Percentiles rank a stretch among this genome's conserved stretches.
Evolutionary conservation across 1,140 invertebrate genomes (phyloP).

Genomic region (Drosophila malerkotliana): DNA sequence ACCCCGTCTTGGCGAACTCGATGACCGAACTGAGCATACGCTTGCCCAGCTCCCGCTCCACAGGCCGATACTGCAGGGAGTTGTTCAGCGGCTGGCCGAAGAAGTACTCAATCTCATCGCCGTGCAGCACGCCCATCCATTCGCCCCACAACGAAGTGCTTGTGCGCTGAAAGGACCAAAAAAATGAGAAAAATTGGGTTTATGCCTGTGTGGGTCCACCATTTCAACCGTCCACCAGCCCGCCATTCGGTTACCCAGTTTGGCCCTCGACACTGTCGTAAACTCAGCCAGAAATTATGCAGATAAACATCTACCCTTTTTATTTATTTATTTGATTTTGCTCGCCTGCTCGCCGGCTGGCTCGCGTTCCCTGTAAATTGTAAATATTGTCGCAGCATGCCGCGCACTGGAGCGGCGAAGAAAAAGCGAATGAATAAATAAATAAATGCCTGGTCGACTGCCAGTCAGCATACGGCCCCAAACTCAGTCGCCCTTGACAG

Average conservation of each 20-base stretch:
- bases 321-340: slow-evolving; percentile 80
- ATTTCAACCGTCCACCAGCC: slow-evolving; percentile 12
- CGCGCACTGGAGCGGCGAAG: slow-evolving; percentile 48
- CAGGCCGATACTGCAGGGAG: slow-evolving; percentile 91
- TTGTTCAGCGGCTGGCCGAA: slow-evolving; percentile 96
- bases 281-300: slow-evolving; percentile 77
- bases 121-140: slow-evolving; percentile 99
- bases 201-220: not conserved
- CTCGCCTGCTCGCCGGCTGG: slow-evolving; percentile 40
- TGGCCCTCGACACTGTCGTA: slow-evolving; percentile 52
- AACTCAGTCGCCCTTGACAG: slow-evolving; percentile 39
- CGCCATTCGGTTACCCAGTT: slow-evolving; percentile 23
- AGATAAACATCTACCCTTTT: slow-evolving; percentile 81
- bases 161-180: slow-evolving; percentile 88
- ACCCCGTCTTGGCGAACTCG: slow-evolving; percentile 94
- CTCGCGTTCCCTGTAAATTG: slow-evolving; percentile 58
- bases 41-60: slow-evolving; percentile 92
- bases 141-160: slow-evolving; percentile 95
- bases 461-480: slow-evolving; percentile 14
- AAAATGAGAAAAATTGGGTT: slow-evolving; percentile 8
- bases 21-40: slow-evolving; percentile 94
- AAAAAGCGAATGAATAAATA: slow-evolving; percentile 48
- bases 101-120: slow-evolving; percentile 98
- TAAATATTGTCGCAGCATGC: slow-evolving; percentile 79
- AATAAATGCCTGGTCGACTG: slow-evolving; percentile 46